These are phyloP conservation scores for Carassius auratus DNA, from an alignment of 2,113 vertebrate genomes.

Conservation along the genomic window DNA sequence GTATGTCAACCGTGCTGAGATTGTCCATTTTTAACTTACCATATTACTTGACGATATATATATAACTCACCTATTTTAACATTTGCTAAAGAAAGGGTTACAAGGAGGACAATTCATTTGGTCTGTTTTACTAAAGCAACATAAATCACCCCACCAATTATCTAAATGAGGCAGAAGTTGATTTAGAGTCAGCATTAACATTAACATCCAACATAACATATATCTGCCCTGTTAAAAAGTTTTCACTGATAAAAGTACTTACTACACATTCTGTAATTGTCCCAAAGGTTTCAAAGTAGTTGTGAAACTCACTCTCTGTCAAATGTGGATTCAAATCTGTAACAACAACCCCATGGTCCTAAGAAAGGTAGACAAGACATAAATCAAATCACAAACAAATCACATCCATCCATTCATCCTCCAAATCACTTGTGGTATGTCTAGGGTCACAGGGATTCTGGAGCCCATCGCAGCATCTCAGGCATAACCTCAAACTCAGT, in stretches of 20 bases:
- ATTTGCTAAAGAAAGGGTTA: background rate
- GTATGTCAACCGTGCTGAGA: background rate
- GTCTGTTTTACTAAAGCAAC: background rate
- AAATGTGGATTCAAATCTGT: constrained; percentile 58
- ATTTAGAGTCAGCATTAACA: background rate
- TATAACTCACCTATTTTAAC: background rate
- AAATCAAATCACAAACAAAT: background rate
- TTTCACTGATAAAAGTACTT: background rate
- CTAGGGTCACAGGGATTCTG: background rate
- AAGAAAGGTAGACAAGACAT: background rate
- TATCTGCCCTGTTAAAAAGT: background rate
- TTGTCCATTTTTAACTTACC: background rate
- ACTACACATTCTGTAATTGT: constrained; percentile 61
- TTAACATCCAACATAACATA: no score
- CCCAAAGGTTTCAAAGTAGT: constrained; percentile 57
- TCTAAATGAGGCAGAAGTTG: background rate
- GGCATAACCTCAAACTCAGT: background rate
- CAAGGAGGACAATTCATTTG: background rate
- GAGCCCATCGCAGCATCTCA: background rate
- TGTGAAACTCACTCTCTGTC: constrained; percentile 56
- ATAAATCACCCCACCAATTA: background rate
- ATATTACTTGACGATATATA: no score
- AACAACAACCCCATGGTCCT: constrained; percentile 67
- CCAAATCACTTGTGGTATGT: background rate
- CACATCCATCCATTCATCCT: background rate